Conservation (phyloP, 2,797 vertebrate genomes). For the Hylomyscus alleni region DNA sequence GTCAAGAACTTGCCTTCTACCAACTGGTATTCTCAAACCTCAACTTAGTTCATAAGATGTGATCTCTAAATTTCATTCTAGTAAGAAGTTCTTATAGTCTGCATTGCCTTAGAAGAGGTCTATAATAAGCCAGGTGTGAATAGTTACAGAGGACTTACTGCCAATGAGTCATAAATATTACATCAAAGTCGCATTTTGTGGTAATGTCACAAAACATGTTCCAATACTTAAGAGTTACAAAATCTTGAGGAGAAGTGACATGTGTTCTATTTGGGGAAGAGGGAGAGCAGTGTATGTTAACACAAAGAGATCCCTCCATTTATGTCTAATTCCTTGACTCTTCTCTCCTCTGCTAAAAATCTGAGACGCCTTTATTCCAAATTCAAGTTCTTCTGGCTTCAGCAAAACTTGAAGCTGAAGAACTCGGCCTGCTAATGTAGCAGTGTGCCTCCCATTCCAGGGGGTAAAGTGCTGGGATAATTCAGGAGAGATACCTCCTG, state of each 20-base stretch:
- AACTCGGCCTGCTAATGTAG: neutral
- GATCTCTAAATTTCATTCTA: conserved; percentile 37
- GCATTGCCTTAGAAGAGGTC: neutral
- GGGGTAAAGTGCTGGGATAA: neutral
- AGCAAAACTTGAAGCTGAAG: neutral
- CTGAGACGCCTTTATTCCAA: neutral
- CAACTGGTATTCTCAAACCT: conserved; percentile 16
- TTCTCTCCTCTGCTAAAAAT: neutral
- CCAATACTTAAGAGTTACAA: conserved; percentile 3
- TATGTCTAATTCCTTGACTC: neutral
- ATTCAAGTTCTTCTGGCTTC: neutral
- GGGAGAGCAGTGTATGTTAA: neutral
- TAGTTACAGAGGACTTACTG: neutral
- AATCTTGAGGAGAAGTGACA: conserved; percentile 11
- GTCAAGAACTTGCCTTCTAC: conserved; percentile 56
- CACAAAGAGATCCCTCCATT: neutral
- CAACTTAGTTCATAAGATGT: neutral
- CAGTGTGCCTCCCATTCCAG: neutral
- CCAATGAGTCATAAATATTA: conserved; percentile 27
- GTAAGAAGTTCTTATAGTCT: neutral
- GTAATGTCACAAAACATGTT: neutral
- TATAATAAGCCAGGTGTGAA: neutral
- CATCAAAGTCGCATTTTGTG: neutral
- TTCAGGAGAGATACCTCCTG: neutral
- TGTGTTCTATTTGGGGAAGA: neutral